Base-by-base conservation (phyloP, 2,113 vertebrate genomes). In the Xiphophorus maculatus region DNA sequence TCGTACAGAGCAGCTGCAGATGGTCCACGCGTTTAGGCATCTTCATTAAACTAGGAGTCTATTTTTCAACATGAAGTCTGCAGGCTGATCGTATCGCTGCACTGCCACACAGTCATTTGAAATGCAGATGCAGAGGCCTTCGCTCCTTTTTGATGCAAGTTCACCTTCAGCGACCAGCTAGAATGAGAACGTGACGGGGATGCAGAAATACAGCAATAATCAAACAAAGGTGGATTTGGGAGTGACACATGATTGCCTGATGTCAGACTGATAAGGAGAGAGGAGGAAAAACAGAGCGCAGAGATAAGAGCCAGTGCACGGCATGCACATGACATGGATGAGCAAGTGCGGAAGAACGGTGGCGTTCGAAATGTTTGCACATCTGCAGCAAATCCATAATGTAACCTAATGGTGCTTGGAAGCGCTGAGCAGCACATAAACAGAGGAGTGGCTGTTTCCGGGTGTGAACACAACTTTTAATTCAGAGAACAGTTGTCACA, bases 221-320 rank as follows among this genome's bases (percentile, higher is more conserved):
- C 82, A 88, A 76, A 82, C 71, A 86, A 89, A 87, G 84, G 86
- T 84, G 32, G 13, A 82, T 79, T 69, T 78, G 64, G 85, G 87
- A 88, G 77, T 86, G 89, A 81, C 63, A 13, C 48, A 27, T 73
- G 60, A 61, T 37, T 33, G 66, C 54, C 33, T 66, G 61, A 42
- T 30, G 42, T 14, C 19, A 42, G 44, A n/a, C 22, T 22, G 17
- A 60, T 30, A 22, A 27, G 1, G 2, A 61, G 15, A 30, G 30
- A 2, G 0, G 63, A 22, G 40, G 63, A 15, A 69, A 30, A 27
- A 51, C 14, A 58, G 22, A 65, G 64, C 27, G 12, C 3, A 37
- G 64, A 66, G 33, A 37, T 37, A 66, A 32, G 19, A 48, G 28
- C 17, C 22, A 22, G 5, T 9, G 44, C 4, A 19, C 12, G 28